Evolutionary conservation across 2,888 invertebrate species (phyloP).

Genomic region (Eledona agricola): DNA sequence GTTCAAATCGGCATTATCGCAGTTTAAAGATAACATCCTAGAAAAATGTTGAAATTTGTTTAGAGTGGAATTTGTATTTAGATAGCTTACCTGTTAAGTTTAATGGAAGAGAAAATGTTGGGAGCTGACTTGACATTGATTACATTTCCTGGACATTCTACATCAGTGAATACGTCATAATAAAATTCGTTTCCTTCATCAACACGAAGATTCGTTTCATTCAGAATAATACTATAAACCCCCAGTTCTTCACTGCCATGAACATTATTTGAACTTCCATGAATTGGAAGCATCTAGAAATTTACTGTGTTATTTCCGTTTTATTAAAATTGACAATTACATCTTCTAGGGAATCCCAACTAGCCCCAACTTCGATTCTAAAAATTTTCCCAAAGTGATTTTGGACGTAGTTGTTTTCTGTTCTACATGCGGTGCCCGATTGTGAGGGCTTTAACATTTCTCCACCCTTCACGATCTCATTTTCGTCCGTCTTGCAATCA

Average conservation of each 20-base stretch:
- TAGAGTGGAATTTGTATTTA: neutral
- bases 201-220: slow-evolving; percentile 84
- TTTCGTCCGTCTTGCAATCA: slow-evolving; percentile 76
- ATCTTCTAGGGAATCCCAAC: slow-evolving; percentile 82
- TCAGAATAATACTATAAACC: slow-evolving; percentile 81
- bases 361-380: slow-evolving; percentile 85
- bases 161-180: slow-evolving; percentile 85
- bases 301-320: slow-evolving; percentile 70
- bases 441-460: slow-evolving; percentile 68
- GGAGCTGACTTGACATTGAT: no score
- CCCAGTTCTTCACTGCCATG: slow-evolving; percentile 81
- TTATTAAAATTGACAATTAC: slow-evolving; percentile 66
- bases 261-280: no score
- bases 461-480: slow-evolving; percentile 78
- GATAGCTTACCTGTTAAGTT: neutral
- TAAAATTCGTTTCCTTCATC: slow-evolving; percentile 82
- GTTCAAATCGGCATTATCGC: slow-evolving; percentile 60
- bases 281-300: slow-evolving; percentile 86
- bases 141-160: no score
- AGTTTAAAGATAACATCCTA: slow-evolving; percentile 78
- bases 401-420: slow-evolving; percentile 63
- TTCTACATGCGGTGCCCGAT: no score
- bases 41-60: slow-evolving; percentile 11
- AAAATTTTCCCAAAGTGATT: slow-evolving; percentile 85
- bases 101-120: slow-evolving; percentile 58